Conservation (phyloP, 2,888 invertebrate genomes). For the Folsomia candida region DNA sequence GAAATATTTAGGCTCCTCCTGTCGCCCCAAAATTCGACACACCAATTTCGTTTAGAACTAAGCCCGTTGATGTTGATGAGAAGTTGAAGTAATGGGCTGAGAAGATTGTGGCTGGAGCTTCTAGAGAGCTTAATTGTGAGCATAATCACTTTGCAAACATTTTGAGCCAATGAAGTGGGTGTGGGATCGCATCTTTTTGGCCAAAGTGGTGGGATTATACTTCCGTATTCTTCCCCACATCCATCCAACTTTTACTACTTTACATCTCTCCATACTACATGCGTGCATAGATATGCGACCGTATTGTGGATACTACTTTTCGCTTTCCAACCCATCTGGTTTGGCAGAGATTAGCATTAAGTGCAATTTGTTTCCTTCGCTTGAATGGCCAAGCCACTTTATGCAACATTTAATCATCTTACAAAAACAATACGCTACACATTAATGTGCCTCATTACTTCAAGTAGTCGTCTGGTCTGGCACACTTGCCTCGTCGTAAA, state of each 20-base stretch:
- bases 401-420: slow-evolving; percentile 49
- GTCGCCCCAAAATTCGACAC: no score
- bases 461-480: slow-evolving; percentile 27
- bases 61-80: no score
- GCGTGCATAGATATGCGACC: no score
- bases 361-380: slow-evolving; percentile 37
- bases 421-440: slow-evolving; percentile 49
- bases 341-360: slow-evolving; percentile 25
- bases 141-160: slow-evolving; percentile 1
- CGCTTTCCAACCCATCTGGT: no score
- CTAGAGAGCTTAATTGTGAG: background rate
- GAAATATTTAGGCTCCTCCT: no score
- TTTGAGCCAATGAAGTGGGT: background rate
- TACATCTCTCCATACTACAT: background rate
- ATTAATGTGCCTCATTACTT: slow-evolving; percentile 51
- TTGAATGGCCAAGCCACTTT: slow-evolving; percentile 46
- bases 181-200: background rate
- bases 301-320: no score
- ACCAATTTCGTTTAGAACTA: no score
- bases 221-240: background rate
- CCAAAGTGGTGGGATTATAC: background rate
- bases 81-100: background rate
- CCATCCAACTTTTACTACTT: background rate
- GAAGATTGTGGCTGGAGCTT: background rate
- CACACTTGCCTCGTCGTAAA: background rate